Conservation (phyloP, 2,888 invertebrate genomes). For the Liopterus haemorrhoidalis region DNA sequence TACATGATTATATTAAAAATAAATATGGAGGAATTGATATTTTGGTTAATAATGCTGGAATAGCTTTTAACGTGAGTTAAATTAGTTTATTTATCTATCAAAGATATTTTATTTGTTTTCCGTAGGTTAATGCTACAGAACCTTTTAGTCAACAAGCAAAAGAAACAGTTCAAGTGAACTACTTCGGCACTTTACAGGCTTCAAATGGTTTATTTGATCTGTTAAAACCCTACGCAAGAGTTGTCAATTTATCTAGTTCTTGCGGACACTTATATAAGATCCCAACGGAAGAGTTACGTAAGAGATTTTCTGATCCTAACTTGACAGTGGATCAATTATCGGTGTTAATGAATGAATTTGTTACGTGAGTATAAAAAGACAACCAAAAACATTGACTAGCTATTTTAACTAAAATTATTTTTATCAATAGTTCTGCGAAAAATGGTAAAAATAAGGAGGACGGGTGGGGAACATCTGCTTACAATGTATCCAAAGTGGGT, state of each 20-base stretch:
- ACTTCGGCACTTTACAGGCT: conserved; percentile 57
- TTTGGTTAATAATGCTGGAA: conserved; percentile 71
- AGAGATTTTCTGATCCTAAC: conserved; percentile 50
- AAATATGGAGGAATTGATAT: conserved; percentile 65
- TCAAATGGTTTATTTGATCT: conserved; percentile 68
- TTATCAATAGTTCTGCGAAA: conserved; percentile 19
- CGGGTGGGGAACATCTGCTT: conserved; percentile 60
- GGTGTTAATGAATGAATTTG: conserved; percentile 60
- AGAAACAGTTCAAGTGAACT: conserved; percentile 64
- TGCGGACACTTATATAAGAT: conserved; percentile 59
- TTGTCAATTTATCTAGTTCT: conserved; percentile 70
- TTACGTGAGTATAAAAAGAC: conserved; percentile 48
- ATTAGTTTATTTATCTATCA: conserved; percentile 11
- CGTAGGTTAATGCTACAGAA: conserved; percentile 50
- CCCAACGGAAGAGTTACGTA: conserved; percentile 52
- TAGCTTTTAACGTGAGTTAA: conserved; percentile 54
- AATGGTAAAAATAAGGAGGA: conserved; percentile 37
- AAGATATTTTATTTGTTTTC: conserved; percentile 20
- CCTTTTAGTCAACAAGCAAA: conserved; percentile 64
- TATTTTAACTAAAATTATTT: no score
- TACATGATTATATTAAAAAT: conserved; percentile 54
- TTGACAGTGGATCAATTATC: conserved; percentile 57
- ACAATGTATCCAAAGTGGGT: conserved; percentile 68
- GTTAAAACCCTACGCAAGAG: conserved; percentile 61
- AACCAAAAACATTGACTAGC: no score